These are phyloP conservation scores for Lophotriccus pileatus DNA, from an alignment of 2,797 vertebrate genomes.

Conservation along the genomic window DNA sequence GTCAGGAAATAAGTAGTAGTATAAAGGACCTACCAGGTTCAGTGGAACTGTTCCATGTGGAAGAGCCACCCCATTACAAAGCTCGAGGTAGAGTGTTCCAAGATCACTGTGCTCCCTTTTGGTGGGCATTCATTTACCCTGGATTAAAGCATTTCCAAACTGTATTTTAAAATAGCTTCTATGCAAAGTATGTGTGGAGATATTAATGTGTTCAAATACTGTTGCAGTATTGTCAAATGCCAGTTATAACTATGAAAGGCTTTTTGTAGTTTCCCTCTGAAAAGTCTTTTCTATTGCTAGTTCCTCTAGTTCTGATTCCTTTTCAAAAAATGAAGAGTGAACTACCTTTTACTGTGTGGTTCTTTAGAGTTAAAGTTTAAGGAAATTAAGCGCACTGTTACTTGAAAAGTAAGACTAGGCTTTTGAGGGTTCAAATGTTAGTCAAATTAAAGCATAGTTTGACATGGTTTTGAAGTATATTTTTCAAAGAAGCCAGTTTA, in stretches of 20 bases:
- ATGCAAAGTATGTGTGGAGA: not conserved
- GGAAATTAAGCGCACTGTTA: constrained; percentile 20
- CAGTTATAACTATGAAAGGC: not conserved
- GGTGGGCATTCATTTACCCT: not conserved
- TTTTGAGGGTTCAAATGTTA: constrained; percentile 22
- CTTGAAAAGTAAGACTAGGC: not conserved
- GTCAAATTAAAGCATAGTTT: not conserved
- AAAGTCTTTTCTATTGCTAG: not conserved
- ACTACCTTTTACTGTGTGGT: not conserved
- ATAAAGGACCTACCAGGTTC: not conserved
- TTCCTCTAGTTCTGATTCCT: not conserved
- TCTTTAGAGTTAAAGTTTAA: constrained; percentile 41
- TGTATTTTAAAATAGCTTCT: not conserved
- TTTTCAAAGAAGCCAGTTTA: not conserved
- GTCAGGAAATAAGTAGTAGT: not conserved
- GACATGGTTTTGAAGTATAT: not conserved
- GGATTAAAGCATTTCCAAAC: not conserved
- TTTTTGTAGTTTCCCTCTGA: not conserved
- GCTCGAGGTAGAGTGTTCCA: not conserved
- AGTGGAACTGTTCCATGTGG: not conserved
- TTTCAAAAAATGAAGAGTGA: not conserved
- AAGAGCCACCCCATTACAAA: not conserved
- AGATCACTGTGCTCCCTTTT: not conserved
- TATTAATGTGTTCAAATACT: not conserved
- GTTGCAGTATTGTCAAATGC: not conserved